Evolutionary conservation across 2,113 vertebrate genomes (phyloP).

Genomic region (Trichechus manatus): DNA sequence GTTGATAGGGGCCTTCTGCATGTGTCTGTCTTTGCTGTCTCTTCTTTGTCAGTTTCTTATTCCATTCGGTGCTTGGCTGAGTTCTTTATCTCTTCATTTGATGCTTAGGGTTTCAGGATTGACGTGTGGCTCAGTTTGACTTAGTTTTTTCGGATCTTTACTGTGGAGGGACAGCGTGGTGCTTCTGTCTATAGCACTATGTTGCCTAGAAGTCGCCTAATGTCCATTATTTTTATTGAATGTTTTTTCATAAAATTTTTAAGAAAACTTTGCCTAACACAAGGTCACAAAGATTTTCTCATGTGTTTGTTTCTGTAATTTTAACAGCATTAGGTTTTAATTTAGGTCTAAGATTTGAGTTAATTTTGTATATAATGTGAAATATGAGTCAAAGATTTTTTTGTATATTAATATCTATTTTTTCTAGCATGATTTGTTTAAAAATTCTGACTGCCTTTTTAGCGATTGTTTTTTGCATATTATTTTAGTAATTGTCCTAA

Average conservation of each 20-base stretch:
- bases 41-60: too few relatives aligned
- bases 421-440: not conserved
- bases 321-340: not conserved
- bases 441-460: not conserved
- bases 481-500: not conserved
- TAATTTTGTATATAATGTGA: not conserved
- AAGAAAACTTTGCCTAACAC: not conserved
- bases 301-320: not conserved
- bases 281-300: not conserved
- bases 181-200: too few relatives aligned
- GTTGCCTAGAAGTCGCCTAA: too few relatives aligned
- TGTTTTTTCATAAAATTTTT: not conserved
- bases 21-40: too few relatives aligned
- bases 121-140: too few relatives aligned
- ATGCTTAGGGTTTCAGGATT: too few relatives aligned
- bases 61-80: too few relatives aligned
- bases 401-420: not conserved
- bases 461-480: not conserved
- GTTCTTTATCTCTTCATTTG: too few relatives aligned
- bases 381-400: not conserved
- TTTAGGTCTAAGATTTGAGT: not conserved
- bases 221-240: not conserved
- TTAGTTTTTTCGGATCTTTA: too few relatives aligned
- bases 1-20: too few relatives aligned
- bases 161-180: too few relatives aligned